phyloP scores from a whole-genome alignment of 2,888 invertebrate genomes.

The Mamestra brassicae region DNA sequence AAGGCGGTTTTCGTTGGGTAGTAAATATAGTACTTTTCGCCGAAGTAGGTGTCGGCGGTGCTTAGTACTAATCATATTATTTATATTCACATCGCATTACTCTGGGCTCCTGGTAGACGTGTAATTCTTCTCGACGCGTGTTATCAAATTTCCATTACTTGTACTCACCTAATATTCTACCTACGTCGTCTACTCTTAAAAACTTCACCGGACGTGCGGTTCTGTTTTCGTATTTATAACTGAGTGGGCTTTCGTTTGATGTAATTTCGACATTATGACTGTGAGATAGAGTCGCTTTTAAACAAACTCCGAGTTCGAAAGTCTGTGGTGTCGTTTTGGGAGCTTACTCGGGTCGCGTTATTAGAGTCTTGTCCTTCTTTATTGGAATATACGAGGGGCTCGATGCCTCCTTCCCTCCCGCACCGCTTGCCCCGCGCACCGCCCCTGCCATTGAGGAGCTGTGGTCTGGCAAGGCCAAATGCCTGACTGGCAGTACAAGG shows the following conservation, averaged over 20 bases:
- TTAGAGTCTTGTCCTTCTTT: slow-evolving; percentile 87
- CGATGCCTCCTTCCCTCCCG: slow-evolving; percentile 53
- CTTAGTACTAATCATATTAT: slow-evolving; percentile 68
- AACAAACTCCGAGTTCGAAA: slow-evolving; percentile 60
- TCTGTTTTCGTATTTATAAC: slow-evolving; percentile 84
- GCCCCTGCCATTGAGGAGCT: slow-evolving; percentile 36
- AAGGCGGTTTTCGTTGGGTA: neutral
- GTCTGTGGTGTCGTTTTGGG: slow-evolving; percentile 85
- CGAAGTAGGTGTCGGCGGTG: neutral
- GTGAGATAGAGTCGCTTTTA: slow-evolving; percentile 69
- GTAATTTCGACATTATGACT: slow-evolving; percentile 61
- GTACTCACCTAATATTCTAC: slow-evolving; percentile 78
- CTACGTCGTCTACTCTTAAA: slow-evolving; percentile 79
- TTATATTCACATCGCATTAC: slow-evolving; percentile 74
- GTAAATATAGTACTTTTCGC: slow-evolving; percentile 7
- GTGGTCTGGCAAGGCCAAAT: slow-evolving; percentile 29
- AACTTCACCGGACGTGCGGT: slow-evolving; percentile 84
- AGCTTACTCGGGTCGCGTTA: slow-evolving; percentile 85
- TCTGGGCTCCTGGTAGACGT: slow-evolving; percentile 49
- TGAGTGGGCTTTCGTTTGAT: slow-evolving; percentile 32
- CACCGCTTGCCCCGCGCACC: slow-evolving; percentile 18
- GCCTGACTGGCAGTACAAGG: slow-evolving; percentile 34
- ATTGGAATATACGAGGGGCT: slow-evolving; percentile 85
- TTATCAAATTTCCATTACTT: slow-evolving; percentile 82
- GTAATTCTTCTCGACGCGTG: slow-evolving; percentile 71